Evolutionary conservation across 2,113 vertebrate species (phyloP), one percentile per base, ranked within the genome.

Genomic region (Pseudonaja textilis): DNA sequence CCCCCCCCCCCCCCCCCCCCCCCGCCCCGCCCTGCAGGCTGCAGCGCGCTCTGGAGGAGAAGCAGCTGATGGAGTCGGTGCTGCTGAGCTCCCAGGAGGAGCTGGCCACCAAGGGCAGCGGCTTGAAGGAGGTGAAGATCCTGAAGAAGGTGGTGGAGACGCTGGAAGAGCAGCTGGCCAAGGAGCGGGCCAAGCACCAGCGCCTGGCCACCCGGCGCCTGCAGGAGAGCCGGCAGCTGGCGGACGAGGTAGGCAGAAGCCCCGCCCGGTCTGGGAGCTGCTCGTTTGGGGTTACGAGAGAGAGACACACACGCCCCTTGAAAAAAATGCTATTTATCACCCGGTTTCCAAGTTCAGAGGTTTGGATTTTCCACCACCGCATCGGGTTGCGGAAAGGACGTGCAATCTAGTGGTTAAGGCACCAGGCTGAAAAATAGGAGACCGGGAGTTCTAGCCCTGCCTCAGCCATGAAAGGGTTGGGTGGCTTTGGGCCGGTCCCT

Each of bases 91-190:
- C 98, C 88, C 97, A 97, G 96, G 92, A 96, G n/a, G 94, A 94
- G 10, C 94, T 96, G 0, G 69, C 95, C 20, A 90, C 94, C 0
- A 96, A 96, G 8, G 95, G 95, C 39, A 81, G 96, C 0, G 97
- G 96, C 12, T 91, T 95, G 50, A 96, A 96, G 91, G 98, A 98
- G 61, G 96, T 97, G 45, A 97, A 97, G 95, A 96, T 97, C 29
- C 95, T 97, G 88, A 97, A 97, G 85, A 98, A 98, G 12, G 97
- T 97, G 0, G 97, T 98, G 89, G 97, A 95, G 89, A 96, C 96
- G 1, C 90, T 99, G 93, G 98, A 99, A 96, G 98, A 98, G 92
- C 98, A 99, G 96, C 97, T 99, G 45, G 90, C 97, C 92, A 98
- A 97, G 50, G 99, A 99, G 96, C 97, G 98, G 47, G 97, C 97